Percentiles rank a stretch among this genome's conserved stretches.
Conservation (phyloP, 2,113 vertebrate genomes). For the Seriola aureovittata region DNA sequence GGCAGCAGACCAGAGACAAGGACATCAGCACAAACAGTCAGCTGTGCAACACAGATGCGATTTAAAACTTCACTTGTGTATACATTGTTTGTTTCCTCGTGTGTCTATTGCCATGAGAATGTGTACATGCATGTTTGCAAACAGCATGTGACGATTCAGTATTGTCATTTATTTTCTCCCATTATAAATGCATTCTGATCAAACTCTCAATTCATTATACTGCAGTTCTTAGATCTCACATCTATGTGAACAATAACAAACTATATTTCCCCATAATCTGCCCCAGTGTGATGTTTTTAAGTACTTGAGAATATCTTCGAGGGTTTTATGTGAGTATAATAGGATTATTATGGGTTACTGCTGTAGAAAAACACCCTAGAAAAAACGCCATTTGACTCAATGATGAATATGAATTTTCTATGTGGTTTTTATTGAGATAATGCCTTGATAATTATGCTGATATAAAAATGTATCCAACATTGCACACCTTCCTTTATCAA, state of each 20-base stretch:
- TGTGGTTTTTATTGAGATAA: not conserved
- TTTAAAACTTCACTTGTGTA: not conserved
- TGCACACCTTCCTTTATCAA: not conserved
- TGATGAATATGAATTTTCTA: not conserved
- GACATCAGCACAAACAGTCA: constrained; percentile 16
- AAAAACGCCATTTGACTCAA: not conserved
- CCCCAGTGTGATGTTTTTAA: not conserved
- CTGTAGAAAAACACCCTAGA: not conserved
- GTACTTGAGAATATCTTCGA: constrained; percentile 25
- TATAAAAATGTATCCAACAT: not conserved
- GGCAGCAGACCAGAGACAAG: constrained; percentile 41
- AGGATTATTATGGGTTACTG: constrained; percentile 51
- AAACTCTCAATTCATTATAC: not conserved
- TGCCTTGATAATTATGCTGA: not conserved
- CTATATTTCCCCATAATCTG: constrained; percentile 24
- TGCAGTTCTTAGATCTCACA: not conserved
- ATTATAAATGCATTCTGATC: not conserved
- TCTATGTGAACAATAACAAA: constrained; percentile 11
- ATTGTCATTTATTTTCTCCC: not conserved
- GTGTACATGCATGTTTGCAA: not conserved
- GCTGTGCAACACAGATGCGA: constrained; percentile 15
- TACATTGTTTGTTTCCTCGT: not conserved
- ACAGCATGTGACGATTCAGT: not conserved
- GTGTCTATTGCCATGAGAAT: not conserved
- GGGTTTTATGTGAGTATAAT: constrained; percentile 25